These are phyloP conservation scores for Lagorchestes hirsutus DNA, from an alignment of 2,797 vertebrate species.

Conservation along the genomic window DNA sequence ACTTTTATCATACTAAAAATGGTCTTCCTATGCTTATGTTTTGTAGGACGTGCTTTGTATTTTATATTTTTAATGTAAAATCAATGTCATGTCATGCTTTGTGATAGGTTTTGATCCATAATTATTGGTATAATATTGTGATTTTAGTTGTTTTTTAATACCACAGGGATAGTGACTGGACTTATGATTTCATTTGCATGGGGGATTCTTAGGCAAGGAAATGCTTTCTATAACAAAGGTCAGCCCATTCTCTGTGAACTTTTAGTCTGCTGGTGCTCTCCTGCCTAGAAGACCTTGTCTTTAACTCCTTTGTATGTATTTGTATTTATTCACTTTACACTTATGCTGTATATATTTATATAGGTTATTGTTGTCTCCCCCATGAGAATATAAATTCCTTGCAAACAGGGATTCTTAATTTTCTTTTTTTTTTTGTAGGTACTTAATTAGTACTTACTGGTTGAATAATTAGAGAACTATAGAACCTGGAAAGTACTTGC, in stretches of 20 bases:
- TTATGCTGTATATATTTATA: neutral
- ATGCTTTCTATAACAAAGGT: neutral
- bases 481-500: neutral
- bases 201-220: neutral
- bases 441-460: neutral
- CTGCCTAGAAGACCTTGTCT: neutral
- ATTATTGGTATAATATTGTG: neutral
- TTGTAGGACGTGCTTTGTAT: neutral
- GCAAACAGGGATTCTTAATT: neutral
- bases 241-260: neutral
- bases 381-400: neutral
- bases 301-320: neutral
- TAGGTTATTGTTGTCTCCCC: neutral
- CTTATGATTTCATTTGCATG: neutral
- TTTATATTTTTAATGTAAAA: neutral
- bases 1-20: neutral
- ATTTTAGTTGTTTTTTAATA: neutral
- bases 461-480: neutral
- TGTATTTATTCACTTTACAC: neutral
- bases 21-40: neutral
- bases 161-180: neutral
- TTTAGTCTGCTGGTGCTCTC: neutral
- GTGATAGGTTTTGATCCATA: neutral
- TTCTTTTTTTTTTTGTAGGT: neutral
- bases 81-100: neutral